These are phyloP conservation scores for Drosophila nigromelanica DNA, from an alignment of 1,140 invertebrate genomes.

Conservation along the genomic window DNA sequence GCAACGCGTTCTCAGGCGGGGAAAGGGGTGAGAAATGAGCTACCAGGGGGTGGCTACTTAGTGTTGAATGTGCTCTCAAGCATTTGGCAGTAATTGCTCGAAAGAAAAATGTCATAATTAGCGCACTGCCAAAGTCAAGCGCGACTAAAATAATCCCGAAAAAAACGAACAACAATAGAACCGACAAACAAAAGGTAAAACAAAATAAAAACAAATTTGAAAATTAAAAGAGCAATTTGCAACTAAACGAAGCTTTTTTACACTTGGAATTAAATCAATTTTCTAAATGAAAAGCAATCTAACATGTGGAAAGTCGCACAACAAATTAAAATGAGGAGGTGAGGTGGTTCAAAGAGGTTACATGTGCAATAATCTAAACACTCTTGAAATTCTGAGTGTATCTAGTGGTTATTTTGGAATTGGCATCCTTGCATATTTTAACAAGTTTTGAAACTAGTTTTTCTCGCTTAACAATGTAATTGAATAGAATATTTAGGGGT, in stretches of 20 bases:
- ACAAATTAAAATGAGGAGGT: constrained; percentile 1
- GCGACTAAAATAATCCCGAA: constrained; percentile 20
- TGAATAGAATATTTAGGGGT: no score
- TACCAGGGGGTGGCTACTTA: constrained; percentile 48
- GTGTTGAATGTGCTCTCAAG: constrained; percentile 61
- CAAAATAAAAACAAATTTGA: constrained; percentile 10
- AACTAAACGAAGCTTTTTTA: constrained; percentile 16
- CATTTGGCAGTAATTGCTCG: constrained; percentile 75
- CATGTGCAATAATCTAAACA: neutral
- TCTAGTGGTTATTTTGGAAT: no score
- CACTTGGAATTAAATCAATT: constrained; percentile 9
- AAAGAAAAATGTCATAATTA: constrained; percentile 65
- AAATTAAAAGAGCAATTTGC: neutral
- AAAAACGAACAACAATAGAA: constrained; percentile 3
- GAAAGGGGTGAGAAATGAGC: neutral
- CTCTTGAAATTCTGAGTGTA: neutral
- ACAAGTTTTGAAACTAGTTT: no score
- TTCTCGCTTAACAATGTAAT: no score
- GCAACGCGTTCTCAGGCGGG: neutral
- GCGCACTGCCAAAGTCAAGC: constrained; percentile 41
- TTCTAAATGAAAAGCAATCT: neutral
- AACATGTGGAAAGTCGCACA: neutral
- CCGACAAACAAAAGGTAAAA: neutral
- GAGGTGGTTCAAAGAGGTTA: neutral
- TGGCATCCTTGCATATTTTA: no score